These are phyloP conservation scores for Cantharis flavilabris DNA, from an alignment of 2,888 invertebrate genomes.

Conservation along the genomic window DNA sequence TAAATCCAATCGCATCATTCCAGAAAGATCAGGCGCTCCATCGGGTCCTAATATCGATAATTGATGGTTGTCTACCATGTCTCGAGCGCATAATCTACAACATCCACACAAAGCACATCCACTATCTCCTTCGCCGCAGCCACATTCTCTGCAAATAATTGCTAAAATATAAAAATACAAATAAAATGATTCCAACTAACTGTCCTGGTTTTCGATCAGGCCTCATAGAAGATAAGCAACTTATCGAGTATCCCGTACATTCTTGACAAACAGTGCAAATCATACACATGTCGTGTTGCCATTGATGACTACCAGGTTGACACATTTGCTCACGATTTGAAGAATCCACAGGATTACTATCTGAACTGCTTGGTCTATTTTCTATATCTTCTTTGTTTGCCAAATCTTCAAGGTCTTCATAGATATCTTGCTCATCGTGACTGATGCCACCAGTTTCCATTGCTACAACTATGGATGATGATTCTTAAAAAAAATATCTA, in stretches of 20 bases:
- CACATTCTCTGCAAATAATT: conserved; percentile 73
- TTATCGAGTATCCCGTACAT: conserved; percentile 90
- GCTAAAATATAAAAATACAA: not conserved
- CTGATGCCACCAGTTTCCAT: conserved; percentile 62
- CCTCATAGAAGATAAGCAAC: conserved; percentile 73
- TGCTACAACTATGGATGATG: conserved; percentile 51
- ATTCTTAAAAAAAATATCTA: conserved; percentile 28
- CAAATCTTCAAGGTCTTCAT: conserved; percentile 60
- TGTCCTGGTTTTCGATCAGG: conserved; percentile 84
- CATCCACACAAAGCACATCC: conserved; percentile 93
- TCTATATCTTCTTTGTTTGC: conserved; percentile 59
- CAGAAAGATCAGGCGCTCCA: conserved; percentile 58
- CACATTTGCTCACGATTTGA: conserved; percentile 57
- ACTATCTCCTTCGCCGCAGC: conserved; percentile 94
- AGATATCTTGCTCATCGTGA: conserved; percentile 58
- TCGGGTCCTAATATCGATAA: conserved; percentile 56
- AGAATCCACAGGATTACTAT: conserved; percentile 42
- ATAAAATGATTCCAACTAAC: conserved; percentile 61
- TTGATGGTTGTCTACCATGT: conserved; percentile 62
- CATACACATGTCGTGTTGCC: conserved; percentile 83
- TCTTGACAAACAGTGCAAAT: conserved; percentile 89
- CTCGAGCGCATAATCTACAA: conserved; percentile 85
- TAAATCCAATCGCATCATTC: conserved; percentile 61
- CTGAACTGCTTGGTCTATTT: conserved; percentile 56
- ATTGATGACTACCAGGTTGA: conserved; percentile 73